Conservation (phyloP, 2,797 vertebrate genomes). For the Eulemur mongoz region DNA sequence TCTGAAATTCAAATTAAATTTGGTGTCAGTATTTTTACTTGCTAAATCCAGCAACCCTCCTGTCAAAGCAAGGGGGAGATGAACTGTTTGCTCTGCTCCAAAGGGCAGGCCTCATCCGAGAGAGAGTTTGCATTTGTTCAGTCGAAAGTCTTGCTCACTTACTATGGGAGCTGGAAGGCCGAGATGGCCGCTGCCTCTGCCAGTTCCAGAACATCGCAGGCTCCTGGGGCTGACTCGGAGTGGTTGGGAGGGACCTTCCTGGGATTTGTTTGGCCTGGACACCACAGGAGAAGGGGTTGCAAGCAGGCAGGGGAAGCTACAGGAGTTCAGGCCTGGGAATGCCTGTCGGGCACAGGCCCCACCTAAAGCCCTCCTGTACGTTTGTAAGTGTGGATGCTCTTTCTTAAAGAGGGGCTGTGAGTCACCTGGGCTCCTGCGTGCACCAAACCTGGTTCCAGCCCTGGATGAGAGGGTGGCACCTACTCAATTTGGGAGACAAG, state of each 20-base stretch:
- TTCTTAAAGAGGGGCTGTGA: neutral
- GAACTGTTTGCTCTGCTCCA: constrained; percentile 27
- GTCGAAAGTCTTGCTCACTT: neutral
- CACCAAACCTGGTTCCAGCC: neutral
- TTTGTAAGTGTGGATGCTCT: neutral
- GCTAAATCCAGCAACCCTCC: neutral
- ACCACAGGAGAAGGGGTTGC: neutral
- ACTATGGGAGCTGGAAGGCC: neutral
- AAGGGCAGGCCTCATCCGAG: constrained; percentile 25
- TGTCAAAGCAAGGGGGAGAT: constrained; percentile 18
- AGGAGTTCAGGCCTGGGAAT: neutral
- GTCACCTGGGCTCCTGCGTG: neutral
- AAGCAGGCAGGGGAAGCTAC: neutral
- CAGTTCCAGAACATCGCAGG: neutral
- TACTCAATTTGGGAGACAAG: neutral
- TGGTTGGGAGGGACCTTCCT: neutral
- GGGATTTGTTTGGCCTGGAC: neutral
- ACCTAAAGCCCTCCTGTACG: neutral
- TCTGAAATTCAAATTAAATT: neutral
- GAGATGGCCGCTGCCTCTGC: neutral
- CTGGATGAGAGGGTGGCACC: neutral
- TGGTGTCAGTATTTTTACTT: neutral
- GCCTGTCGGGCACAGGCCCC: neutral
- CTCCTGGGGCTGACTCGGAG: neutral
- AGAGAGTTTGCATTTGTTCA: constrained; percentile 51